Base-by-base conservation (phyloP, 2,113 vertebrate genomes). In the Pelvicachromis taeniatus region DNA sequence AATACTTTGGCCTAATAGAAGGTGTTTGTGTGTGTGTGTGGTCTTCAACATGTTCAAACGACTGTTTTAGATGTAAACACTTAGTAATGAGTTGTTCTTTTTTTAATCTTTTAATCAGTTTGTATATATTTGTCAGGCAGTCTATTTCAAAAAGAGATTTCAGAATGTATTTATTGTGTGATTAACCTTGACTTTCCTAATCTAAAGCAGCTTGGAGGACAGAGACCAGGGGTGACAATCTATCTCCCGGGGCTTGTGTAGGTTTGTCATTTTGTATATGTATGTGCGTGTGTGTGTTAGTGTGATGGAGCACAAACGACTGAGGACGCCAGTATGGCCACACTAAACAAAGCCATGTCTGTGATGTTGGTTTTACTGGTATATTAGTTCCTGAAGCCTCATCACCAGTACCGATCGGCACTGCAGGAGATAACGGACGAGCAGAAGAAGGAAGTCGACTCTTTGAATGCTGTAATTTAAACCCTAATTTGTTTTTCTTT, bases 151-250 rank as follows among this genome's bases (percentile, higher is more conserved):
- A 89, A 86, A 92, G 88, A 93, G 88, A 94, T 93, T 93, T 92
- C 81, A 93, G 95, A 95, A 95, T 95, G 95, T 95, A 95, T 95
- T 95, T 95, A 95, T 95, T 94, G 87, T 81, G 86, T 88, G 90
- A 94, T 93, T 93, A 86, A 88, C 84, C 86, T 88, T 85, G 65
- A 91, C 84, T 92, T 89, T 91, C 87, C 63, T 88, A 73, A 91
- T 90, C 86, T 55, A 54, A 85, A 81, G 83, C 78, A 50, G 58
- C 48, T 85, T 70, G 80, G 70, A 91, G 78, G 80, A 82, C 7
- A 19, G 87, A 89, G 70, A 86, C 80, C 85, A 87, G 73, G 82
- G 85, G 33, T 54, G 80, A 91, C 91, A 85, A 85, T 92, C 86
- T 31, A 89, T 85, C 92, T 86, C 86, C 78, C 23, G 50, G 58